A percentile compares a stretch with the other conserved stretches of the same genome.
Conservation (phyloP, 2,888 invertebrate species). For the Helicoverpa assulta region DNA sequence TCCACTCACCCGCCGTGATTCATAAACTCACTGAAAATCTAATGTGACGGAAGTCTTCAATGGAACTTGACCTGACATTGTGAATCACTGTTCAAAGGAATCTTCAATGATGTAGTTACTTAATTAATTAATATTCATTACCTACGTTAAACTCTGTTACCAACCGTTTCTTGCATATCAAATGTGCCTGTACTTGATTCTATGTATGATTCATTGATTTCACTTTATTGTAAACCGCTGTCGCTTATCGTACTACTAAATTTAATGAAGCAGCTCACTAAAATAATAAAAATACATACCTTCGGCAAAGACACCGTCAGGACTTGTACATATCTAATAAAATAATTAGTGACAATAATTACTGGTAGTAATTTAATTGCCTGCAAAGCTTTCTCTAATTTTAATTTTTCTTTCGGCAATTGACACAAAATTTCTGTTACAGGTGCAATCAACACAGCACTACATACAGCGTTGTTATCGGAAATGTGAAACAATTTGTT, state of each 20-base stretch:
- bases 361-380: too few species aligned
- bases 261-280: too few species aligned
- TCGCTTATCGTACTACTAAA: too few species aligned
- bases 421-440: background rate
- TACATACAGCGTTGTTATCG: conserved; percentile 34
- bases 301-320: too few species aligned
- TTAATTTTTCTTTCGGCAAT: background rate
- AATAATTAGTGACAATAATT: too few species aligned
- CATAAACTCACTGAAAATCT: conserved; percentile 49
- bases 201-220: too few species aligned
- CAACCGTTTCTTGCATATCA: too few species aligned
- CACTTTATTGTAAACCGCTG: too few species aligned
- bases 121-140: conserved; percentile 32
- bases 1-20: conserved; percentile 50
- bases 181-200: too few species aligned
- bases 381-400: too few species aligned
- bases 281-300: too few species aligned
- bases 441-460: conserved; percentile 12
- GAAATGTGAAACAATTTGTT: conserved; percentile 74
- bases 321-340: too few species aligned
- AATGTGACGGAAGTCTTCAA: conserved; percentile 37
- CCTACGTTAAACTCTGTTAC: background rate
- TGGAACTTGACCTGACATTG: conserved; percentile 23
- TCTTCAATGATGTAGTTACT: conserved; percentile 14
- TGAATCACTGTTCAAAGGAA: conserved; percentile 46